Evolutionary conservation across 1,140 invertebrate genomes (phyloP).

Genomic region (Drosophila biarmipes): DNA sequence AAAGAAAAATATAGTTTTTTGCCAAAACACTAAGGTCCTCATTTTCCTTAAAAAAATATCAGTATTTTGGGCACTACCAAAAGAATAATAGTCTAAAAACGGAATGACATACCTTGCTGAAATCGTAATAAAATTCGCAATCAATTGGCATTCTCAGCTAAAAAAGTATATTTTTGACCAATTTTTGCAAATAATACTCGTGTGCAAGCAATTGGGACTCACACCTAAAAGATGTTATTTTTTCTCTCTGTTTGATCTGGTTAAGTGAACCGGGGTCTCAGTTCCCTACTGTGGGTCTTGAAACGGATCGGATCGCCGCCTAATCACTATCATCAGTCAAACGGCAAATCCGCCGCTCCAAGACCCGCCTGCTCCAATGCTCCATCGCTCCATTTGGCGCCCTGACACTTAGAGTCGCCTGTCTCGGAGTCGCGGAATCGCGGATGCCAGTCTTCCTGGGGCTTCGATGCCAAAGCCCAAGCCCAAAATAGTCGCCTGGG

Average conservation of each 20-base stretch:
- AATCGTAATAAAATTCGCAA: too few relatives aligned
- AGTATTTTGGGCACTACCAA: too few relatives aligned
- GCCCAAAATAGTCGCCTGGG: constrained; percentile 48
- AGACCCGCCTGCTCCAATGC: constrained; percentile 38
- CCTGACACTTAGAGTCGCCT: constrained; percentile 72
- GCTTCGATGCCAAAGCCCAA: constrained; percentile 10
- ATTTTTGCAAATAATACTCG: too few relatives aligned
- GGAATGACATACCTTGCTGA: too few relatives aligned
- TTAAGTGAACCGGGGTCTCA: neutral
- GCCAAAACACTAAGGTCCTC: too few relatives aligned
- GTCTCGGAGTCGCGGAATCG: constrained; percentile 19
- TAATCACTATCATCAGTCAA: constrained; percentile 84
- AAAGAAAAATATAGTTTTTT: too few relatives aligned
- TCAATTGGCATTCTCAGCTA: too few relatives aligned
- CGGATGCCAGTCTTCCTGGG: constrained; percentile 42
- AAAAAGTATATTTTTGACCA: too few relatives aligned
- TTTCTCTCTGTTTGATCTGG: constrained; percentile 13
- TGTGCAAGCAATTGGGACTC: too few relatives aligned
- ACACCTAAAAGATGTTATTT: too few relatives aligned
- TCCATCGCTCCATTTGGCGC: constrained; percentile 51
- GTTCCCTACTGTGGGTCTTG: neutral
- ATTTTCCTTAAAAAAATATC: too few relatives aligned
- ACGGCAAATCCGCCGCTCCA: constrained; percentile 60
- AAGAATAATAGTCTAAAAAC: too few relatives aligned
- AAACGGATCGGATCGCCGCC: constrained; percentile 9